Conservation (phyloP, 2,797 vertebrate species). For the Paguma larvata region DNA sequence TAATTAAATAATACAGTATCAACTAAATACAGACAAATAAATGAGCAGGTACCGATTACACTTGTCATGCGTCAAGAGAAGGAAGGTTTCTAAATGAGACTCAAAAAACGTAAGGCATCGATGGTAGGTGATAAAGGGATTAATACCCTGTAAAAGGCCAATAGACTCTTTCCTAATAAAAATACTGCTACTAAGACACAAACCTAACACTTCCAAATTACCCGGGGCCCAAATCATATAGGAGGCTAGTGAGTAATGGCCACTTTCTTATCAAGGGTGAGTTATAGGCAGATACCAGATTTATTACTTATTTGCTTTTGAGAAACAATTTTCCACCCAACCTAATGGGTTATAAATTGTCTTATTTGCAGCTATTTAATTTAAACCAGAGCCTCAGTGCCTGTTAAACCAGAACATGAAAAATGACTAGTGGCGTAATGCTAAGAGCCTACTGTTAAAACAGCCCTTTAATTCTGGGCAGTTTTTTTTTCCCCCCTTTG, state of each 20-base stretch:
- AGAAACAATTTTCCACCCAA: constrained; percentile 84
- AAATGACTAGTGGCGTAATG: constrained; percentile 74
- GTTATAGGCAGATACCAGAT: constrained; percentile 83
- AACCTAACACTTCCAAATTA: constrained; percentile 82
- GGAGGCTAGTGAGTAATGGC: constrained; percentile 74
- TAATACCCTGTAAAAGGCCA: constrained; percentile 85
- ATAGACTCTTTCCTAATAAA: constrained; percentile 83
- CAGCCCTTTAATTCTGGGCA: constrained; percentile 72
- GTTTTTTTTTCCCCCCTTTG: neutral
- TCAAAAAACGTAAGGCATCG: constrained; percentile 82
- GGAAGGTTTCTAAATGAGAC: constrained; percentile 77
- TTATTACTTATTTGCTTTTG: constrained; percentile 84
- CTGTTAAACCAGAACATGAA: constrained; percentile 86
- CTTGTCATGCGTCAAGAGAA: constrained; percentile 82
- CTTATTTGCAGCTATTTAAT: constrained; percentile 86
- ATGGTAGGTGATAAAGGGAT: constrained; percentile 82
- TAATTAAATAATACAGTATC: constrained; percentile 87
- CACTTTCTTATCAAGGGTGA: constrained; percentile 79
- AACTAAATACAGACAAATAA: constrained; percentile 87
- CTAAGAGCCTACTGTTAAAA: constrained; percentile 77
- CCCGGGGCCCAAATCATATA: constrained; percentile 81
- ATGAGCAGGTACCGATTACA: constrained; percentile 82
- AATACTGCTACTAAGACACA: constrained; percentile 85
- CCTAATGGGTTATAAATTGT: constrained; percentile 84
- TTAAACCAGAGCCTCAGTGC: constrained; percentile 87